These are phyloP conservation scores for Hetaerina americana DNA, from an alignment of 1,140 invertebrate species.

Conservation along the genomic window DNA sequence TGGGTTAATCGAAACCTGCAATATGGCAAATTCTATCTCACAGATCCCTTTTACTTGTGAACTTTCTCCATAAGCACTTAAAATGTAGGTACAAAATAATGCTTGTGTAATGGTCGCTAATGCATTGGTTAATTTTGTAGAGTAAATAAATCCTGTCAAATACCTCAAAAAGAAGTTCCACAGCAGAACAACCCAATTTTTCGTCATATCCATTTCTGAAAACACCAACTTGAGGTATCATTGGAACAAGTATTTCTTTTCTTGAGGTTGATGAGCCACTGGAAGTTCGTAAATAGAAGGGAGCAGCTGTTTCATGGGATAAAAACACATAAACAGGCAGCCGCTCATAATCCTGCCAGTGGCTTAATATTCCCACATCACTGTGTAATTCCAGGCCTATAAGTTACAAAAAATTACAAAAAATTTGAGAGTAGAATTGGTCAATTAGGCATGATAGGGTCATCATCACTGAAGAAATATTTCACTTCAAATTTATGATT, in stretches of 20 bases:
- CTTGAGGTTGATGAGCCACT: slow-evolving; percentile 13
- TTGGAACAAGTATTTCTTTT: slow-evolving; percentile 19
- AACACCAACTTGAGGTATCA: slow-evolving; percentile 23
- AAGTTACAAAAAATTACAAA: neutral
- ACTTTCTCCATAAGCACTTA: too few species aligned
- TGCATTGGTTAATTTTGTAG: too few species aligned
- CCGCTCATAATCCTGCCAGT: slow-evolving; percentile 24
- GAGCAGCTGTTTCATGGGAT: slow-evolving; percentile 19
- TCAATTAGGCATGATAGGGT: too few species aligned
- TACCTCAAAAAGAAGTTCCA: slow-evolving; percentile 22
- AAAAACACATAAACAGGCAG: slow-evolving; percentile 23
- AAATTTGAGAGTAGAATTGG: neutral
- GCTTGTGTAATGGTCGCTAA: too few species aligned
- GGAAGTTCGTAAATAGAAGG: slow-evolving; percentile 17
- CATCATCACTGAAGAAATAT: too few species aligned
- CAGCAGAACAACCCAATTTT: slow-evolving; percentile 18
- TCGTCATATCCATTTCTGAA: slow-evolving; percentile 20
- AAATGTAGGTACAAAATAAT: too few species aligned
- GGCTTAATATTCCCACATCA: slow-evolving; percentile 24
- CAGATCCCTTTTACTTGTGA: too few species aligned
- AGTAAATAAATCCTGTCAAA: too few species aligned
- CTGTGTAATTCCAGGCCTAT: slow-evolving; percentile 20
- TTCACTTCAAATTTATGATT: too few species aligned
- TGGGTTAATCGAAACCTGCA: too few species aligned
- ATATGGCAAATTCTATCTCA: too few species aligned